Conservation (phyloP, 2,888 invertebrate genomes). For the Rhagium mordax region DNA sequence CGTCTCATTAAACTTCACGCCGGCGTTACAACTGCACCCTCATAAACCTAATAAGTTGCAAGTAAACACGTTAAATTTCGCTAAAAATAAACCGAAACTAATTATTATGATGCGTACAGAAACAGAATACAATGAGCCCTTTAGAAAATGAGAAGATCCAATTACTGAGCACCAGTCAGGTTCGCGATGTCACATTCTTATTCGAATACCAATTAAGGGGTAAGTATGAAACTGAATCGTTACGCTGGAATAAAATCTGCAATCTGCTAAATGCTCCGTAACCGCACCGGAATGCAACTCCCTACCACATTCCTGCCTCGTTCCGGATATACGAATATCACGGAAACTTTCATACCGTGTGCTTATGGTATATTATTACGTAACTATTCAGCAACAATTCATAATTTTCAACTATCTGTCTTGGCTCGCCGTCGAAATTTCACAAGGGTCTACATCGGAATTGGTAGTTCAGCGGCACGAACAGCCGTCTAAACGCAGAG, state of each 20-base stretch:
- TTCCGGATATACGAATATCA: conserved; percentile 53
- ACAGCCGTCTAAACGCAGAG: background rate
- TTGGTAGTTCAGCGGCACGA: background rate
- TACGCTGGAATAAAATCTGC: conserved; percentile 28
- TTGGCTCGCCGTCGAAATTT: conserved; percentile 33
- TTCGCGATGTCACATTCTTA: conserved; percentile 15
- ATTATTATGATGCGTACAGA: conserved; percentile 20
- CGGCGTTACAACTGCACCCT: background rate
- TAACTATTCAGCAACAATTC: conserved; percentile 46
- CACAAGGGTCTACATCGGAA: conserved; percentile 6
- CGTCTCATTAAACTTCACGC: conserved; percentile 27
- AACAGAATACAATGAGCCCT: conserved; percentile 1
- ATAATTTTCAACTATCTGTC: conserved; percentile 40
- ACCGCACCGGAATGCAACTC: conserved; percentile 51
- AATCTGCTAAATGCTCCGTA: conserved; percentile 30
- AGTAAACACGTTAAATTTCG: conserved; percentile 17
- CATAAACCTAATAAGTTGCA: conserved; percentile 13
- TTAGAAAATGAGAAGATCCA: conserved; percentile 18
- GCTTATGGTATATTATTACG: conserved; percentile 36
- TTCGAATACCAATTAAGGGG: conserved; percentile 18
- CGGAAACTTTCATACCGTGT: conserved; percentile 52
- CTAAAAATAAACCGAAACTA: conserved; percentile 25
- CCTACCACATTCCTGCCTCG: conserved; percentile 51
- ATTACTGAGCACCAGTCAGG: conserved; percentile 18
- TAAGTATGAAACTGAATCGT: conserved; percentile 17